Base-by-base conservation (phyloP, 1,140 invertebrate genomes). In the Andrena cerasifolii region DNA sequence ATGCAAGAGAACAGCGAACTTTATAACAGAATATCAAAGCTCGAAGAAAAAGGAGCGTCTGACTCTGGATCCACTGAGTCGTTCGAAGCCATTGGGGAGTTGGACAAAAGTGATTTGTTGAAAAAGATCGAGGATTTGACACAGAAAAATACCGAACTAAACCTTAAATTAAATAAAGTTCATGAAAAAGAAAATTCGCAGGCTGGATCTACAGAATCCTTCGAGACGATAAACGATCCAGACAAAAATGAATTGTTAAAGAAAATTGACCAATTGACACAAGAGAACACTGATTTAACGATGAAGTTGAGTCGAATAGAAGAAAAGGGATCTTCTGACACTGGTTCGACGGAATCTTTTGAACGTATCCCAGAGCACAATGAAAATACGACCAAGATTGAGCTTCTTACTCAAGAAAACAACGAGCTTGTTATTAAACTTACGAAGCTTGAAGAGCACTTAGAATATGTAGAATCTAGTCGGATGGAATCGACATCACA, bases 321-420 rank as follows among this genome's bases (percentile, higher is more conserved):
- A 76, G 93, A 94, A 78, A 95, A 95, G 70, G 94, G 95, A 26
- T 92, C 91, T 0, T 92, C 91, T 0, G 90, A 92, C 31, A 89
- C 89, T 0, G 92, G 91, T 10, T 93, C 92, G 0, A 92, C 92
- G 0, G 92, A 92, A 81, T 93, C 92, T 0, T 93, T 93, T 61
- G 92, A 93, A 72, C 88, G 88, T 3, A 92, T 93, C 43, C 88
- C 90, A 89, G 66, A 77, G 6, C 87, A 89, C 7, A 87, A 83
- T 7, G 95, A 96, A 86, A 94, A 94, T 14, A 92, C 95, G 81
- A 94, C 94, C 49, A 96, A 95, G 88, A 93, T 96, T 89, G 95
- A 95, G 84, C 89, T 93, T 72, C 89, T 96, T n/a, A 94, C 92
- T 16, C 84, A 91, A 28, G 95, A 96, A 87, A 96, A 96, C 88